Percentiles rank a stretch among this genome's conserved stretches.
Conservation (phyloP, 2,113 vertebrate species). For the Reinhardtius hippoglossoides region DNA sequence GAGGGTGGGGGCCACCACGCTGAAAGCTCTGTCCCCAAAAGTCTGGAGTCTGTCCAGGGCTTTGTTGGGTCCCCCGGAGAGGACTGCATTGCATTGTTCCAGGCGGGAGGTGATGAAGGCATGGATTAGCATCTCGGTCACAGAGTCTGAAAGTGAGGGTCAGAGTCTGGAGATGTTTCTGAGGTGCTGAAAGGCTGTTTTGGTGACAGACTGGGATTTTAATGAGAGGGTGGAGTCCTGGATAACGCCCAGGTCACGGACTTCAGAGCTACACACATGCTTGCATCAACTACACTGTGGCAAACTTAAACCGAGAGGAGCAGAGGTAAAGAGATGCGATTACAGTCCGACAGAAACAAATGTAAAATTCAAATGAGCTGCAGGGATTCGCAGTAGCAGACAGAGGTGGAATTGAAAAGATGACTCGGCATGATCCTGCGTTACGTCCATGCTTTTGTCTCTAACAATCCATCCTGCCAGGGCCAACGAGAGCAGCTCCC, state of each 20-base stretch:
- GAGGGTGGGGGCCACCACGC: no score
- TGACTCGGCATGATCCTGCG: not conserved
- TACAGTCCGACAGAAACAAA: not conserved
- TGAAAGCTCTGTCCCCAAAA: no score
- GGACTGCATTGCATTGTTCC: no score
- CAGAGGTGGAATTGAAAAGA: conserved; percentile 1
- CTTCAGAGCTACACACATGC: not conserved
- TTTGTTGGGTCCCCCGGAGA: no score
- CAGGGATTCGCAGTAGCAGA: not conserved
- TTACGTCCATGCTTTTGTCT: conserved; percentile 10
- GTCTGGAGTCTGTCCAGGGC: no score
- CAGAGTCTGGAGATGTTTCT: no score
- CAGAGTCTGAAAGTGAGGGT: no score
- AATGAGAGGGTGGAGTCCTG: no score
- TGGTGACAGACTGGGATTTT: no score
- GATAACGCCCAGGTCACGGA: not conserved
- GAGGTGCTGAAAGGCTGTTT: no score
- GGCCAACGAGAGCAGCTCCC: not conserved
- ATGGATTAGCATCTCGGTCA: no score
- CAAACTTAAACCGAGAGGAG: not conserved
- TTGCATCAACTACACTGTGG: not conserved
- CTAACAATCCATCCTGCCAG: not conserved
- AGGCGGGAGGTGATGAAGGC: no score
- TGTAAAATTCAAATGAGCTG: not conserved
- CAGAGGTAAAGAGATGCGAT: not conserved